Conservation (phyloP, 1,140 invertebrate species). For the Sminthurides bifidus region DNA sequence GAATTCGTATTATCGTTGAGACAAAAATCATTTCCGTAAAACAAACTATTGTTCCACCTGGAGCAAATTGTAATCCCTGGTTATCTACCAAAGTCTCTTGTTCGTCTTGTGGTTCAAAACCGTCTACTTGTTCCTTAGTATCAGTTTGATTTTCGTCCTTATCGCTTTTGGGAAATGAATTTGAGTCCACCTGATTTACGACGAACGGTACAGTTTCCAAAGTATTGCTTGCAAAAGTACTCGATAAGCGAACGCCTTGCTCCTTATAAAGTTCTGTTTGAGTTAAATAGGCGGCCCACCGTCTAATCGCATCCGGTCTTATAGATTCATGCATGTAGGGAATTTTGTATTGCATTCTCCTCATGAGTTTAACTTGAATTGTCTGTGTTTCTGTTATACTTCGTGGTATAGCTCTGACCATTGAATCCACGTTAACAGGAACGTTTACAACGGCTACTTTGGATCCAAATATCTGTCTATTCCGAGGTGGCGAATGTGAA, state of each 20-base stretch:
- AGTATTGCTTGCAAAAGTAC: too few relatives aligned
- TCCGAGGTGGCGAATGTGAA: slow-evolving; percentile 31
- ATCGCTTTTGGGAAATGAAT: too few relatives aligned
- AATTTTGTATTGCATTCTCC: slow-evolving; percentile 4
- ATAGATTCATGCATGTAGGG: slow-evolving; percentile 3
- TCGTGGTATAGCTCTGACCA: not conserved
- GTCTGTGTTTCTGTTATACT: not conserved
- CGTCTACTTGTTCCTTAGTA: too few relatives aligned
- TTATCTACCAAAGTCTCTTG: too few relatives aligned
- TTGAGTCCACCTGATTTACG: too few relatives aligned
- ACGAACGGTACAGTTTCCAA: too few relatives aligned
- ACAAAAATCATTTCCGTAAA: too few relatives aligned
- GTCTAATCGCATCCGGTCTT: not conserved
- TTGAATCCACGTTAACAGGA: not conserved
- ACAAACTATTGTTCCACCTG: too few relatives aligned
- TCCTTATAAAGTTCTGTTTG: not conserved
- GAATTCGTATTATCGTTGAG: too few relatives aligned
- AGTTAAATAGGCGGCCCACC: not conserved
- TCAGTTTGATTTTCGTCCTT: too few relatives aligned
- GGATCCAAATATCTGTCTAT: slow-evolving; percentile 16
- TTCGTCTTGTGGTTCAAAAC: too few relatives aligned
- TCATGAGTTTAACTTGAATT: slow-evolving; percentile 10
- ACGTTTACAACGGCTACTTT: slow-evolving; percentile 16
- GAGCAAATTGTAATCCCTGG: too few relatives aligned
- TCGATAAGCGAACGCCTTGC: not conserved